Base-by-base conservation (phyloP, 2,888 invertebrate species). In the Epicampocera succincta region DNA sequence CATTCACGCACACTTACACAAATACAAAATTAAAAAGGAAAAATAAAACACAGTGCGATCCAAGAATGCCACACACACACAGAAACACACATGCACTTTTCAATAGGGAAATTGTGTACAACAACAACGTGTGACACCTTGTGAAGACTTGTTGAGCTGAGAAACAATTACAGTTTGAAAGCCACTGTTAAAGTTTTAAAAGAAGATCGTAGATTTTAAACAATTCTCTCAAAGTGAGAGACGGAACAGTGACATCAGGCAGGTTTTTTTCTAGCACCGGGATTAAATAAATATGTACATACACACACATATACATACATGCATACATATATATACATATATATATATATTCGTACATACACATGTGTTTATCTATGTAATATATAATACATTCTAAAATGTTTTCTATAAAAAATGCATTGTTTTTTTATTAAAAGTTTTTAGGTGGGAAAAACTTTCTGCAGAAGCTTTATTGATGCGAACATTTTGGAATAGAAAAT, bases 91-190 rank as follows among this genome's bases (percentile, higher is more conserved):
- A 46, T 13, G 1, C 21, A n/a, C 19, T n/a, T 11, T 44, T 33
- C 25, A 17, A 52, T 48, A 60, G 15, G 54, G 15, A 69, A 69
- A 69, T 46, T 69, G 9, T 25, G 3, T 3, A 15, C 63, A 65
- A 56, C 13, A 71, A 50, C 50, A 61, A 54, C n/a, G n/a, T 33
- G 61, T 66, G 48, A 40, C 52, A 48, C 3, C 6, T 33, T 50
- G 65, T 69, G 52, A 63, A 63, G 42, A 52, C 13, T 13, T 19
- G 2, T 17, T n/a, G 0, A 58, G 66, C 21, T 61, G 60, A 60
- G 33, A 33, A n/a, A 25, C 3, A 15, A 13, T 2, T 9, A 68
- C 56, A 75, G 75, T 75, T 68, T 60, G 42, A 75, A 54, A 61
- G 1, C 12, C 12, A 25, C 25, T 76, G 68, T 11, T 13, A 19